Percentiles rank a stretch among this genome's conserved stretches.
Evolutionary conservation across 2,797 vertebrate genomes (phyloP).

Genomic region (Falco columbarius): DNA sequence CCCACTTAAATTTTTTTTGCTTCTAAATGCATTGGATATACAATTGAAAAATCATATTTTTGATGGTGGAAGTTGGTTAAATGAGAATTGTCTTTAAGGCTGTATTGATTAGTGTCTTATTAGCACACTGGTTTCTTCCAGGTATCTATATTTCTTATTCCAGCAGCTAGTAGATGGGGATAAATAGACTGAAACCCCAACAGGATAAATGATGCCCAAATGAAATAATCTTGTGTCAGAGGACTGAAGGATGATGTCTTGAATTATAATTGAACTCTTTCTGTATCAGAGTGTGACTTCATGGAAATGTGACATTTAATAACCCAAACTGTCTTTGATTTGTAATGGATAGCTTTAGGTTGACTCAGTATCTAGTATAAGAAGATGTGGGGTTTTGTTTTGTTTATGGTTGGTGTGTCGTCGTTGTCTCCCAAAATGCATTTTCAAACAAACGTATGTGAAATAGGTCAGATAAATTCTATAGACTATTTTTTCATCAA

Average conservation of each 20-base stretch:
- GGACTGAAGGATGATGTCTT: slow-evolving; percentile 54
- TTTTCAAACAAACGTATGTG: not conserved
- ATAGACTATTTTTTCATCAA: not conserved
- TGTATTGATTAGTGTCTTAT: not conserved
- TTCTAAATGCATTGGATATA: not conserved
- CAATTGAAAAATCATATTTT: slow-evolving; percentile 4
- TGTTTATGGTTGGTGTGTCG: too few species aligned
- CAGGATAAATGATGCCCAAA: slow-evolving; percentile 41
- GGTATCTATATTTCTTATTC: slow-evolving; percentile 22
- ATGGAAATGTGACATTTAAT: slow-evolving; percentile 43
- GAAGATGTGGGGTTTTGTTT: not conserved
- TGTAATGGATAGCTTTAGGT: slow-evolving; percentile 20
- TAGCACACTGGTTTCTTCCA: not conserved
- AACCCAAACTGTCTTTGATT: slow-evolving; percentile 50
- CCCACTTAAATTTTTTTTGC: not conserved
- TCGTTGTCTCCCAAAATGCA: not conserved
- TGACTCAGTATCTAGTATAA: not conserved
- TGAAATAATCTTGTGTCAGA: slow-evolving; percentile 47
- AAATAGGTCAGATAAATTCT: not conserved
- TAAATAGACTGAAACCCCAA: slow-evolving; percentile 64
- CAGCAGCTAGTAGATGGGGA: not conserved
- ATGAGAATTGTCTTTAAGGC: not conserved
- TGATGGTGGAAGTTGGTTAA: not conserved
- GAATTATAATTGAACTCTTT: slow-evolving; percentile 57
- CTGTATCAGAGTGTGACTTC: slow-evolving; percentile 39